Percentiles rank a stretch among this genome's conserved stretches.
phyloP scores from a whole-genome alignment of 1,140 invertebrate species.

The Ips nitidus region DNA sequence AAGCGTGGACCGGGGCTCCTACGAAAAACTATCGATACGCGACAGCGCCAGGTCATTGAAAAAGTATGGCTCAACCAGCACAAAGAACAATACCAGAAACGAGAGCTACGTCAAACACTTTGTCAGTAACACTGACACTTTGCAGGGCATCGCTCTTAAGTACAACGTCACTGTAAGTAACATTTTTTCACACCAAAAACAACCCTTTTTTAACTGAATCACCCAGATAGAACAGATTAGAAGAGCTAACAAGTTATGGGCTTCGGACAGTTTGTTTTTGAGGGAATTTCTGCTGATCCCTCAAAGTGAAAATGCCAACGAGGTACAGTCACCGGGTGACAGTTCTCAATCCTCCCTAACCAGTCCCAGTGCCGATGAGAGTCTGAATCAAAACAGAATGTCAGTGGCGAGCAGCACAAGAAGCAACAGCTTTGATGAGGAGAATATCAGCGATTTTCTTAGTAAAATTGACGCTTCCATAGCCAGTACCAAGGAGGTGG shows the following conservation, averaged over 20 bases:
- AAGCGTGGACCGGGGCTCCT: slow-evolving; percentile 67
- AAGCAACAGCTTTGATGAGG: slow-evolving; percentile 55
- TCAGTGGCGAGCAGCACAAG: slow-evolving; percentile 13
- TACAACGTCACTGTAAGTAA: slow-evolving; percentile 83
- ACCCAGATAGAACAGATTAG: slow-evolving; percentile 86
- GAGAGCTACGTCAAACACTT: slow-evolving; percentile 78
- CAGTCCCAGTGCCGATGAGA: slow-evolving; percentile 31
- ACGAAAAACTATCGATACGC: slow-evolving; percentile 81
- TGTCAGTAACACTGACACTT: slow-evolving; percentile 79
- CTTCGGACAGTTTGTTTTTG: slow-evolving; percentile 85
- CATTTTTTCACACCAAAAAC: not conserved
- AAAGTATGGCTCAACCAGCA: slow-evolving; percentile 85
- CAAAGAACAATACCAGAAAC: slow-evolving; percentile 58
- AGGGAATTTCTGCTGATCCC: slow-evolving; percentile 80
- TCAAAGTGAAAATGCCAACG: slow-evolving; percentile 59
- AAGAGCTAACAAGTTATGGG: slow-evolving; percentile 82
- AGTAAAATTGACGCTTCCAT: slow-evolving; percentile 85
- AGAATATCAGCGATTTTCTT: slow-evolving; percentile 78
- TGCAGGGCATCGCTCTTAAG: slow-evolving; percentile 89
- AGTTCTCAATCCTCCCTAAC: slow-evolving; percentile 26
- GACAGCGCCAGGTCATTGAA: slow-evolving; percentile 79
- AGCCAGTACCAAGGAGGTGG: slow-evolving; percentile 79
- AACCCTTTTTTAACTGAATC: not conserved
- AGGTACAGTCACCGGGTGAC: slow-evolving; percentile 38
- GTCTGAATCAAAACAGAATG: slow-evolving; percentile 21